Conservation (phyloP, 2,888 invertebrate genomes). For the Folsomia manolachei region DNA sequence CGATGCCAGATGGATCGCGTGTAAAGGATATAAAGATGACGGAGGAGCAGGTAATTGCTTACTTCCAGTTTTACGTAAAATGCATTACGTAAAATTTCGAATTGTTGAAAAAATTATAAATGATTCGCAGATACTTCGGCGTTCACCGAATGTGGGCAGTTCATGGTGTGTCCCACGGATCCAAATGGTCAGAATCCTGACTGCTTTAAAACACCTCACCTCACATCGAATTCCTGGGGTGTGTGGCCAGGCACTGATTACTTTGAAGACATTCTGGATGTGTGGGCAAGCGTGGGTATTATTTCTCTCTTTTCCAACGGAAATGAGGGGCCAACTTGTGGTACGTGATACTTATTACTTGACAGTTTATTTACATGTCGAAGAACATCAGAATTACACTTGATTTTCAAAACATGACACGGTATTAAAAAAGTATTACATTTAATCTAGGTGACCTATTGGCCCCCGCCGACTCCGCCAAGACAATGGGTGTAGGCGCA, state of each 20-base stretch:
- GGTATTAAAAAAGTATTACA: too few relatives aligned
- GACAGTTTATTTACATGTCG: too few relatives aligned
- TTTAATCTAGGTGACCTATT: too few relatives aligned
- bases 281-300: not conserved
- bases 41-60: not conserved
- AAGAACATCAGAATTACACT: too few relatives aligned
- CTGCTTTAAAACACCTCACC: not conserved
- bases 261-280: conserved; percentile 13
- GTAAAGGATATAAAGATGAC: conserved; percentile 11
- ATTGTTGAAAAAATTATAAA: too few relatives aligned
- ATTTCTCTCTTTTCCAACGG: not conserved
- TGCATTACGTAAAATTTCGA: too few relatives aligned
- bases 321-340: not conserved
- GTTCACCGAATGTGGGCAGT: conserved; percentile 9
- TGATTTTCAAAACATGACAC: too few relatives aligned
- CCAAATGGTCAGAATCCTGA: not conserved
- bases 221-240: conserved; percentile 3
- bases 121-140: not conserved
- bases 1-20: conserved; percentile 1
- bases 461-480: conserved; percentile 8
- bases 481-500: conserved; percentile 3
- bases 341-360: too few relatives aligned
- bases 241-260: conserved; percentile 1
- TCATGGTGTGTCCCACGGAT: conserved; percentile 10
- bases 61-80: too few relatives aligned